Evolutionary conservation across 2,113 vertebrate species (phyloP), one percentile per base, ranked within the genome.

Genomic region (Syngnathus floridae): DNA sequence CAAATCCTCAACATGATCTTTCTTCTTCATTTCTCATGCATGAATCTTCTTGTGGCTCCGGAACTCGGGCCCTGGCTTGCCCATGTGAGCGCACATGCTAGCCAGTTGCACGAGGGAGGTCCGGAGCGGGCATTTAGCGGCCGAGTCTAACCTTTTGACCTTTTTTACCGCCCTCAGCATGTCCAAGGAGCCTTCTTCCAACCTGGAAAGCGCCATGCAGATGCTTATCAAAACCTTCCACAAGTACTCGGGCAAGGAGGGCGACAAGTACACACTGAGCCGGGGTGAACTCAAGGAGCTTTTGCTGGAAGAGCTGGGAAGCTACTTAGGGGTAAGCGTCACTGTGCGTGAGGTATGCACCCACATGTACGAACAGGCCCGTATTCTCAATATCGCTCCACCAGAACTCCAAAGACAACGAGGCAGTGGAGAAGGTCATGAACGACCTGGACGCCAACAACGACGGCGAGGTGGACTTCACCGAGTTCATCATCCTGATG

Each of bases 151-250:
- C 76, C 64, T 60, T 45, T 4, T 21, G 41, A 1, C 21, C 22
- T 62, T 62, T 45, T 4, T 22, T 46, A 1, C 4, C 52, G 0
- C 22, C 21, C 22, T 1, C 82, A 92, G 90, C 46, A 92, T 92
- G 91, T 90, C 91, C 84, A 91, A 89, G 77, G 91, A 92, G 74
- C 91, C 90, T 66, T 89, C 65, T 87, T 87, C 91, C 82, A 84
- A 90, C 83, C 80, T 92, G 83, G 91, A 92, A 81, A 90, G 82
- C 57, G 91, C 91, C 82, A 90, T 95, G 91, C 88, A 92, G 70
- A 92, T 92, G 52, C 84, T 95, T 79, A 94, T 94, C 70, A 90
- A 86, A 75, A 92, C 91, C 62, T 95, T 94, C 85, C 93, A 94
- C 80, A 93, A 93, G 77, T 94, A 95, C 19, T 93, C 93, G 0